Evolutionary conservation across 2,888 invertebrate genomes (phyloP).

Genomic region (Nematopogon swammerdamellus): DNA sequence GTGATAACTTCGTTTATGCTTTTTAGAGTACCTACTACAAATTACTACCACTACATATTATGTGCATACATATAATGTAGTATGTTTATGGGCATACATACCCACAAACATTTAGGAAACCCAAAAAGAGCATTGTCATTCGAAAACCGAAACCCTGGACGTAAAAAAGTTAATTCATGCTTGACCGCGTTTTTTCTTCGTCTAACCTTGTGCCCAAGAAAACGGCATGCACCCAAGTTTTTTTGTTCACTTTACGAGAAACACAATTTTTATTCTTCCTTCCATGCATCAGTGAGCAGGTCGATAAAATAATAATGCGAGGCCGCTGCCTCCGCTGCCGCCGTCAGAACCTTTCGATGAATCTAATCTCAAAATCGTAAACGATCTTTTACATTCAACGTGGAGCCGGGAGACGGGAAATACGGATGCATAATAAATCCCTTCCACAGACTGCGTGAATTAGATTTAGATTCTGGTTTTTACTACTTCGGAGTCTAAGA

Average conservation of each 20-base stretch:
- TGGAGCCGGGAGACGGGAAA: background rate
- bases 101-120: too few relatives aligned
- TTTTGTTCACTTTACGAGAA: constrained; percentile 31
- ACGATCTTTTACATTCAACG: background rate
- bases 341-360: background rate
- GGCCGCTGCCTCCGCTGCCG: background rate
- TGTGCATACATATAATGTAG: too few relatives aligned
- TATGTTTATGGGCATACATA: too few relatives aligned
- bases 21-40: too few relatives aligned
- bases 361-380: background rate
- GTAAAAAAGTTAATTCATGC: too few relatives aligned
- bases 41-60: too few relatives aligned
- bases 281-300: constrained; percentile 39
- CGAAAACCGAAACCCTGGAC: too few relatives aligned
- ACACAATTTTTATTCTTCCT: constrained; percentile 39
- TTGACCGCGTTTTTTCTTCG: background rate
- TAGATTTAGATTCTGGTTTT: too few relatives aligned
- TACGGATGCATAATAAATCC: background rate
- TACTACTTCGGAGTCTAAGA: too few relatives aligned
- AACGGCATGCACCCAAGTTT: constrained; percentile 12
- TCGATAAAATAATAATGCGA: constrained; percentile 47
- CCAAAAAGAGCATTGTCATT: too few relatives aligned
- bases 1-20: too few relatives aligned
- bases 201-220: background rate
- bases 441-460: too few relatives aligned